These are phyloP conservation scores for Callipepla squamata DNA, from an alignment of 2,113 vertebrate species.

Conservation along the genomic window DNA sequence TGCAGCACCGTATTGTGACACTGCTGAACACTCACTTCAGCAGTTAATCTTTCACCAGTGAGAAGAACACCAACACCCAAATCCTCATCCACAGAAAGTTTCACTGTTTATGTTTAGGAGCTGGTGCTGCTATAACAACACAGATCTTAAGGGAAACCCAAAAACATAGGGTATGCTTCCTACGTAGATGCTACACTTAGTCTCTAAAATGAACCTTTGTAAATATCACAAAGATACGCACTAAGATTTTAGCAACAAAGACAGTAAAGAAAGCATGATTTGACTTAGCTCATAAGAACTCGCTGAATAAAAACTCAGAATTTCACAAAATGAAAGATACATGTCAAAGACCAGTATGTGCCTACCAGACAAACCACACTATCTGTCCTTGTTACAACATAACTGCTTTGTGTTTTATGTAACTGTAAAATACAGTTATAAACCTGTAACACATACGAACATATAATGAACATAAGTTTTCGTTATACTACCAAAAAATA, in stretches of 20 bases:
- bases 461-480: background rate
- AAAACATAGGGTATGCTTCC: background rate
- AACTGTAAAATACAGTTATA: background rate
- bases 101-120: background rate
- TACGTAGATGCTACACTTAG: background rate
- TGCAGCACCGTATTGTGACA: background rate
- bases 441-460: background rate
- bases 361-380: background rate
- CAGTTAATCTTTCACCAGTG: background rate
- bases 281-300: background rate
- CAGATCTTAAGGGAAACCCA: background rate
- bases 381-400: fast-evolving
- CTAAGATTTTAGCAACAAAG: background rate
- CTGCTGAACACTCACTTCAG: background rate
- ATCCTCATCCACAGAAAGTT: background rate
- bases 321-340: background rate
- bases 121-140: background rate
- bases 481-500: background rate
- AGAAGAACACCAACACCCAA: background rate
- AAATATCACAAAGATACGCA: background rate
- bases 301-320: background rate
- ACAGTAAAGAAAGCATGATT: background rate
- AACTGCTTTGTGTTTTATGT: background rate
- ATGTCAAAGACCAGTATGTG: background rate
- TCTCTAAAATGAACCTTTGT: background rate